Evolutionary conservation across 2,888 invertebrate genomes (phyloP), one percentile per base, ranked within the genome.

Genomic region (Rhorus exstirpatorius): DNA sequence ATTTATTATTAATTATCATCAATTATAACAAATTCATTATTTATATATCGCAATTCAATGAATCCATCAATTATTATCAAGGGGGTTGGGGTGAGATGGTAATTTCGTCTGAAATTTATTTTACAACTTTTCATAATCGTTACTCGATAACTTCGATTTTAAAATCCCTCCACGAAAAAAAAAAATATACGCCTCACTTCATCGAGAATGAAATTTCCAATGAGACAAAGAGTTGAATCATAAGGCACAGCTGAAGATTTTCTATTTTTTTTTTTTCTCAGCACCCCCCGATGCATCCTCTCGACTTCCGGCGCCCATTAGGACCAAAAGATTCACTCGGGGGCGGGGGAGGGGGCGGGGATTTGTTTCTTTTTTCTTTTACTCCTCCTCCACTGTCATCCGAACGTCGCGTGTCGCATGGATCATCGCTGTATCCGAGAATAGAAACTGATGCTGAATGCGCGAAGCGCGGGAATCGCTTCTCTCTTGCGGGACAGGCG

Each of bases 361-460:
- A n/a, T n/a, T n/a, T 19, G 38, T 65, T 60, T 74, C 41, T 72
- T 58, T 41, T 53, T 38, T 38, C 38, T 38, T 8, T 38, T 38
- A 1, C 8, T 38, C 38, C 19, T 44, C 17, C 17, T 26, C 31
- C 38, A 26, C 24, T 44, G 24, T 65, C 41, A 19, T 72, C 49
- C 31, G 17, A 61, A 61, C 41, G 46, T 49, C 35, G 58, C 65
- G 46, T 31, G 49, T 12, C 38, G 21, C 24, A 17, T 41, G 17
- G 63, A 41, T 74, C 67, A 51, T 53, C 55, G 44, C 60, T 76
- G 58, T 49, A 76, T 79, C 83, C 71, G 60, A 84, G 67, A 85
- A 84, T 83, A 85, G 83, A 84, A 79, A 78, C 77, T 76, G 72
- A 70, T 44, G 76, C 78, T 58, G 78, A 38, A 21, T 19, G 41